Evolutionary conservation across 2,888 invertebrate species (phyloP), one percentile per base, ranked within the genome.

Genomic region (Autographa pulchrina): DNA sequence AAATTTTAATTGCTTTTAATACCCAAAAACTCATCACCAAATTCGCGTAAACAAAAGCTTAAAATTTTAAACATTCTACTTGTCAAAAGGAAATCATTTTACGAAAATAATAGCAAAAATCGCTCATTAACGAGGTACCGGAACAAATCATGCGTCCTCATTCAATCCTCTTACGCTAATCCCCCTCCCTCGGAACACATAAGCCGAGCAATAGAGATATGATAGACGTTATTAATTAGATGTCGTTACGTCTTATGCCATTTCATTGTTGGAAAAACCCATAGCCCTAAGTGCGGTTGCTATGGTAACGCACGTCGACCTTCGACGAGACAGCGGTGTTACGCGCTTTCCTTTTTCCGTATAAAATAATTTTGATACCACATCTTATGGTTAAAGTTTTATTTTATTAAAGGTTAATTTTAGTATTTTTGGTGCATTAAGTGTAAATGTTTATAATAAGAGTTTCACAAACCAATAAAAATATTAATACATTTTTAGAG

Each of bases 151-250:
- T 91, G 92, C 92, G 91, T 90, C 88, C 87, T 91, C 90, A 91
- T 91, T 89, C 92, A 93, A 94, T 95, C 95, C 94, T 93, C 95
- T 94, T 95, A 94, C 89, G 87, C 79, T 93, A 92, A 94, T 92
- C 92, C 89, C 89, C 80, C 83, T 82, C 86, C 89, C 87, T 86
- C 82, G 61, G 81, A 78, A 82, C 89, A 86, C 87, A 90, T 92
- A 92, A 92, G 92, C 91, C 92, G 86, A 89, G 93, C 93, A 93
- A 95, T 94, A 90, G 93, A 94, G 94, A 95, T 95, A 95, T 95
- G 93, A 95, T 94, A 94, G 93, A 94, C 91, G 93, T 94, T 94
- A 96, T 96, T 96, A 95, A 96, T 95, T 95, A 94, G 93, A 93
- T 92, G 92, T 93, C 95, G 90, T 94, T 94, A 93, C 92, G 89